Evolutionary conservation across 1,140 invertebrate genomes (phyloP), one percentile per base, ranked within the genome.

Genomic region (Papilio polytes): DNA sequence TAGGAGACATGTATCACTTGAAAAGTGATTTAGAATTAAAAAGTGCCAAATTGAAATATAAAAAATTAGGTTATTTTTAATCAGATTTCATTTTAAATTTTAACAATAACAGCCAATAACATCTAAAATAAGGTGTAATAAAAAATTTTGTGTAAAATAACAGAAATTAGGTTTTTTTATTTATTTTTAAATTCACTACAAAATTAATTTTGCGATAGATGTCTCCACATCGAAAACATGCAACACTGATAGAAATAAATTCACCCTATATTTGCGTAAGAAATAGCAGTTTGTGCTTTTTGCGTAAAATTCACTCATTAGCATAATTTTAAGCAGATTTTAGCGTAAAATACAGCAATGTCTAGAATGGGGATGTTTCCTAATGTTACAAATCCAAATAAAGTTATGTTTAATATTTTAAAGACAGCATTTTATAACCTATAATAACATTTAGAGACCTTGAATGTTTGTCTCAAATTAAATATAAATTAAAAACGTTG

Each of bases 231-330:
- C 53, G 41, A 44, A 48, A 76, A 78, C 81, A 84, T 84, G 81
- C 83, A 84, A 82, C 80, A 84, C 22, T 31, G 44, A 80, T 41
- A 80, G 74, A 70, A n/a, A 72, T 77, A 82, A 82, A 70, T 70
- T 63, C 22, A 26, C 13, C 22, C 0, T 31, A 70, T 66, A 66
- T 15, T 70, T 70, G 63, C 63, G 4, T 31, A 70, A 31, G 26
- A 36, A 31, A 66, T 31, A 66, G 13, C 26, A 31, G 63, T 26
- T 36, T 70, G 63, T 70, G 63, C 26, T 15, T 2, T 51, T 76
- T 76, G 20, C 46, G n/a, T 48, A 18, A 46, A 3, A 48, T 48
- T 46, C n/a, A 12, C 72, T 46, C n/a, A 4, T n/a, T 46, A 74
- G 72, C 72, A 41, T 74, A 48, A 8, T 22, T 48, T 20, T 12